Base-by-base conservation (phyloP, 2,113 vertebrate genomes). In the Scolopax mira region DNA sequence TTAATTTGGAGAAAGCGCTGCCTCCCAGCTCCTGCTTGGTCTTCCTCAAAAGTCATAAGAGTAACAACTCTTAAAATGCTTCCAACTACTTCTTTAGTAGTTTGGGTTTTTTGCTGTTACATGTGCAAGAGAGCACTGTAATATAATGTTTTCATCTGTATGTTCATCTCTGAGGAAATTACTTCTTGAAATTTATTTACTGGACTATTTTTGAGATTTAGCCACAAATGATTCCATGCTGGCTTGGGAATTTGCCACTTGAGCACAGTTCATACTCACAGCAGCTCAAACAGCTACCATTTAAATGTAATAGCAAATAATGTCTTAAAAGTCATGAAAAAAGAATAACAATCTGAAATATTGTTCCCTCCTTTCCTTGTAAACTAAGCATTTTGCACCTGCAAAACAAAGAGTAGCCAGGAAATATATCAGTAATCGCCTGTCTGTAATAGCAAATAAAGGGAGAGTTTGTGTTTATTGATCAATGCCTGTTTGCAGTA, bases 281-380 rank as follows among this genome's bases (percentile, higher is more conserved):
- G 46, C 1, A 1, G 67, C 51, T 92, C 79, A 27, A 66, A 62
- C 24, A 77, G 33, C 64, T 88, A 8, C 64, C 16, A 14, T 85
- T 80, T 83, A 67, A 86, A 67, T 71, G 18, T n/a, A 78, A 44
- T 78, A 54, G 42, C 60, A 89, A 88, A 88, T 86, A 64, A 71
- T 27, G 33, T 58, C 60, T 78, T 80, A 66, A 39, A 8, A 55
- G 48, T 42, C 10, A 18, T 25, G 51, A 33, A 67, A 90, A 89
- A 89, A 69, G 35, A 42, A 51, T 52, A 10, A 14, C 33, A n/a
- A 1, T 64, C 48, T 86, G 51, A 90, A 93, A 73, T 80, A 74
- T 4, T 92, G 51, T 35, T 79, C 10, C 41, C 28, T 73, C 16
- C 33, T 83, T 61, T 91, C n/a, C 67, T 70, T 37, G 13, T 66